Base-by-base conservation (phyloP, 2,797 vertebrate species). In the Hypotaenidia okinawae region DNA sequence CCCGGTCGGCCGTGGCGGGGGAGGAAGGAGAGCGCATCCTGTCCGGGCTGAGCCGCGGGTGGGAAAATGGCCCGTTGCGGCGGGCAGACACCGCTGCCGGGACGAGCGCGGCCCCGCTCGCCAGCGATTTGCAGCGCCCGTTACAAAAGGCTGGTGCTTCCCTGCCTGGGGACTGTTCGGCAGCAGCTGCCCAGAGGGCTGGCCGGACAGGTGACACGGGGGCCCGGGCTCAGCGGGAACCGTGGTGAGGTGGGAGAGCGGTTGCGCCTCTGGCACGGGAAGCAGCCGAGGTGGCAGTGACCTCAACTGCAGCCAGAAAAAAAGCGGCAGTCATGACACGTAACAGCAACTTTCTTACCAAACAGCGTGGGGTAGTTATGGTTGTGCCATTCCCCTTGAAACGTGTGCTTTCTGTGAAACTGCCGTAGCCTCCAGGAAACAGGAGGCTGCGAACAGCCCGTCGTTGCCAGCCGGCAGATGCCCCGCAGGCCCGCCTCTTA, bases 211-310 rank as follows among this genome's bases (percentile, higher is more conserved):
- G 27, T 7, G 43, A 35, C 43, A 17, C 43, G 16, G 43, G 43
- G 43, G 23, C 57, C 37, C 7, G 11, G 41, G 32, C n/a, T 52
- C 13, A 2, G 45, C 5, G 25, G 58, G 58, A 32, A 1, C 5
- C 0, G 4, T 8, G 52, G 5, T 7, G 35, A 24, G 37, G 37
- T 37, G 51, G 33, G 51, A 33, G 39, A n/a, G 41, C 22, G 2
- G 68, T 2, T 35, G 8, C 14, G 19, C 2, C 1, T 10, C 13
- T 15, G 62, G 1, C 3, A 4, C 5, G 37, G 62, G 37, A 13
- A 19, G 3, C 5, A 5, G 55, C 32, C 30, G 4, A 6, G 43
- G 13, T 35, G 45, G 49, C 33, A 58, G 41, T 16, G 47, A 21
- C 17, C 43, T 18, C 43, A 45, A 19, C 43, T 49, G 47, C 47